Evolutionary conservation across 2,113 vertebrate species (phyloP).

Genomic region (Elephas maximus): DNA sequence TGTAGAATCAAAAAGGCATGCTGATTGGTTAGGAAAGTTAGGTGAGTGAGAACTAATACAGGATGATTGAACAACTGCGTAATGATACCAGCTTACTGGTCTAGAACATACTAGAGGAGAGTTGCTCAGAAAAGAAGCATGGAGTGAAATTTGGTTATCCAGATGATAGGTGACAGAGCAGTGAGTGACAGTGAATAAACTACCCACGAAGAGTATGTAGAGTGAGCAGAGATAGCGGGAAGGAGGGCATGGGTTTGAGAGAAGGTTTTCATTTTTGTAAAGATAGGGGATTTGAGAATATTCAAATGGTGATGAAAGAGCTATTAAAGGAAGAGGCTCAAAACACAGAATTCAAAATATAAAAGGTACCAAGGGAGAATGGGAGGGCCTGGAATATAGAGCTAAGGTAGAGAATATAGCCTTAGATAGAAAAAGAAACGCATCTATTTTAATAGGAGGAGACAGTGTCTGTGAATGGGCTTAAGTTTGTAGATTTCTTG

Average conservation of each 20-base stretch:
- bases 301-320: background rate
- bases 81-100: background rate
- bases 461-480: background rate
- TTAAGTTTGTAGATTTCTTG: background rate
- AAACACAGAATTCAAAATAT: background rate
- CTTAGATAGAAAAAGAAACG: background rate
- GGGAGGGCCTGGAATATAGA: background rate
- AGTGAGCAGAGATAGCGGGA: background rate
- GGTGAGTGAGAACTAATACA: background rate
- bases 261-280: background rate
- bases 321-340: background rate
- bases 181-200: background rate
- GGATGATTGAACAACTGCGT: background rate
- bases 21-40: background rate
- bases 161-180: background rate
- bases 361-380: background rate
- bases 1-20: background rate
- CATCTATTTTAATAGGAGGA: background rate
- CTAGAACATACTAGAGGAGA: background rate
- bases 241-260: background rate
- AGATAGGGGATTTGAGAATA: background rate
- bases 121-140: background rate
- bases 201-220: background rate
- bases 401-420: background rate
- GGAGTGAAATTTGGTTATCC: background rate